Conservation (phyloP, 1,140 invertebrate species). For the Drosophila asahinai region DNA sequence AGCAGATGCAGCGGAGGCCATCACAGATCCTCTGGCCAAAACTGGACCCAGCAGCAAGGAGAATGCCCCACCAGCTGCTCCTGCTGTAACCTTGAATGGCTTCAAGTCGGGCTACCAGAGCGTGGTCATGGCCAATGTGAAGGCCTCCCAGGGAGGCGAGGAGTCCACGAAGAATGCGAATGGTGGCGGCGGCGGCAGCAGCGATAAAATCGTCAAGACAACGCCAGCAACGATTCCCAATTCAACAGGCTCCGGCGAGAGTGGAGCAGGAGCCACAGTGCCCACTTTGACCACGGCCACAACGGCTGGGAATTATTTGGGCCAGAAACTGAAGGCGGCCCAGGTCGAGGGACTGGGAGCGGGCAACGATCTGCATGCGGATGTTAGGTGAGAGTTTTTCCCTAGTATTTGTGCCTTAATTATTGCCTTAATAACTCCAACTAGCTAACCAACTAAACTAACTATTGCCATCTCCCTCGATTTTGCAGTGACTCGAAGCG, state of each 20-base stretch:
- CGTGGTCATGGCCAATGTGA: constrained; percentile 70
- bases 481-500: constrained; percentile 79
- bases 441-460: not conserved
- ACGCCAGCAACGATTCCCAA: constrained; percentile 24
- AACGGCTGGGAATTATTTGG: constrained; percentile 75
- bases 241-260: constrained; percentile 5
- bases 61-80: constrained; percentile 19
- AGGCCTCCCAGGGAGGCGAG: constrained; percentile 18
- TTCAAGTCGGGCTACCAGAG: constrained; percentile 71
- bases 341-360: constrained; percentile 79
- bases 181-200: not conserved
- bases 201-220: constrained; percentile 57
- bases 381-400: constrained; percentile 84
- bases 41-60: constrained; percentile 23
- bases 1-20: constrained; percentile 26
- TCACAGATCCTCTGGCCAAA: constrained; percentile 34
- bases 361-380: constrained; percentile 75
- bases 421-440: not conserved
- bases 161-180: constrained; percentile 40
- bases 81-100: constrained; percentile 57
- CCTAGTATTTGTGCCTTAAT: no score
- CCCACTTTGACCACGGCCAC: constrained; percentile 70
- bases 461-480: constrained; percentile 22
- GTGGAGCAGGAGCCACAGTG: constrained; percentile 24
- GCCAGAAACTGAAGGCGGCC: constrained; percentile 80